phyloP scores from a whole-genome alignment of 2,113 vertebrate species.

The Turdus rufiventris region DNA sequence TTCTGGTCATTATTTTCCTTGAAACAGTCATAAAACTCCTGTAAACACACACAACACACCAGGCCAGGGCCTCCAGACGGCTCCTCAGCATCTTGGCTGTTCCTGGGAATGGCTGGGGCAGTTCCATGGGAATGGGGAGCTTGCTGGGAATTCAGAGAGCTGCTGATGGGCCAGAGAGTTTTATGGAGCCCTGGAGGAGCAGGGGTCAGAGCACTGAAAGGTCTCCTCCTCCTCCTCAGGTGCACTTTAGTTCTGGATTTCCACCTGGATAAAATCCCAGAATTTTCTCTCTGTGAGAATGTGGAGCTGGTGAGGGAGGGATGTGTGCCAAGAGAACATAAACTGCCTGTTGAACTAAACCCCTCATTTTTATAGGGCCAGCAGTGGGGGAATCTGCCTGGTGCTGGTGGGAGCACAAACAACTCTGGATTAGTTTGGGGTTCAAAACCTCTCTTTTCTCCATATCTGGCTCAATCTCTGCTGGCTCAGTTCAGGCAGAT shows the following conservation, averaged over 20 bases:
- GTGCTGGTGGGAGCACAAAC: neutral
- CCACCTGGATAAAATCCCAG: neutral
- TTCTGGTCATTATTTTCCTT: neutral
- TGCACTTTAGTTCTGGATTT: neutral
- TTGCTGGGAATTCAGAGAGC: neutral
- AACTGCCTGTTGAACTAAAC: neutral
- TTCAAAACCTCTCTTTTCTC: neutral
- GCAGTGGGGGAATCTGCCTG: neutral
- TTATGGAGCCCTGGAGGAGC: neutral
- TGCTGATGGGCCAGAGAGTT: neutral
- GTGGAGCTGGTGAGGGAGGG: neutral
- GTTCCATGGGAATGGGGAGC: accelerated
- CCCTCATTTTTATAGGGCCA: neutral
- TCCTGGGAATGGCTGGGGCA: neutral
- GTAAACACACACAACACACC: accelerated
- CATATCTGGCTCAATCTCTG: neutral
- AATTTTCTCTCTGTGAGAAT: neutral
- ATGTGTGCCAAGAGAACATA: neutral
- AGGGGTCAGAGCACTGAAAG: neutral
- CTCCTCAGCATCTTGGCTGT: neutral
- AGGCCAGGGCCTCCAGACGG: accelerated
- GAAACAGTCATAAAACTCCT: neutral
- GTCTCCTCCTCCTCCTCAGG: neutral
- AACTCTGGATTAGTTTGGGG: neutral
- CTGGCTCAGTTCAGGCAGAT: neutral